These are phyloP conservation scores for Lynx canadensis DNA, from an alignment of 2,113 vertebrate species.

Conservation along the genomic window DNA sequence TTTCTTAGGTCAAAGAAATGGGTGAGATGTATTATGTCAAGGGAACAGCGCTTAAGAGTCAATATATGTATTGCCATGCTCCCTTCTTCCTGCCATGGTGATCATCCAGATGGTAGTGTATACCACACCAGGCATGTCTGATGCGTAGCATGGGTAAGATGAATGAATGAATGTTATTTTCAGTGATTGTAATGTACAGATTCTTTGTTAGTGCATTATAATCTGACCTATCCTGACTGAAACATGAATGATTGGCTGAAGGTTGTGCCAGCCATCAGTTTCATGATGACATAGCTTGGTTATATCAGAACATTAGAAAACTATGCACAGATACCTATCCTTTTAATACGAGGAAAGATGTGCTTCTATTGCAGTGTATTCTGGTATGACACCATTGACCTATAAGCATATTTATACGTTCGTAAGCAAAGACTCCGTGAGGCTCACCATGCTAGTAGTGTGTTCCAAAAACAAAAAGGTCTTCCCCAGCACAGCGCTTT, in stretches of 20 bases:
- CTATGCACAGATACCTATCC: neutral
- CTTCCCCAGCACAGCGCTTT: neutral
- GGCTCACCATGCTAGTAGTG: neutral
- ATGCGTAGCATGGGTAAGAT: neutral
- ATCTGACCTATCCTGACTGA: neutral
- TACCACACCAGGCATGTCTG: accelerated
- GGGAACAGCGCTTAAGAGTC: neutral
- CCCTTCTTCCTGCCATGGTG: neutral
- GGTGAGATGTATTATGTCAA: neutral
- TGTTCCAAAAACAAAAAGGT: neutral
- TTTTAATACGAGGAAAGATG: neutral
- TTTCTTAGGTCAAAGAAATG: neutral
- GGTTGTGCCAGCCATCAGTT: neutral
- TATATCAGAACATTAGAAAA: neutral
- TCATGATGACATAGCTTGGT: neutral
- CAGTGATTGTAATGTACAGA: neutral
- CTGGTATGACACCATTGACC: neutral
- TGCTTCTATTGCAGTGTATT: neutral
- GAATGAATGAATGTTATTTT: neutral
- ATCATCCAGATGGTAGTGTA: neutral
- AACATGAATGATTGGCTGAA: neutral
- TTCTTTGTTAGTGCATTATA: neutral
- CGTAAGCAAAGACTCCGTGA: neutral
- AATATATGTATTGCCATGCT: neutral
- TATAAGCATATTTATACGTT: neutral